Conservation (phyloP, 2,797 vertebrate species). For the Smutsia temminckii region DNA sequence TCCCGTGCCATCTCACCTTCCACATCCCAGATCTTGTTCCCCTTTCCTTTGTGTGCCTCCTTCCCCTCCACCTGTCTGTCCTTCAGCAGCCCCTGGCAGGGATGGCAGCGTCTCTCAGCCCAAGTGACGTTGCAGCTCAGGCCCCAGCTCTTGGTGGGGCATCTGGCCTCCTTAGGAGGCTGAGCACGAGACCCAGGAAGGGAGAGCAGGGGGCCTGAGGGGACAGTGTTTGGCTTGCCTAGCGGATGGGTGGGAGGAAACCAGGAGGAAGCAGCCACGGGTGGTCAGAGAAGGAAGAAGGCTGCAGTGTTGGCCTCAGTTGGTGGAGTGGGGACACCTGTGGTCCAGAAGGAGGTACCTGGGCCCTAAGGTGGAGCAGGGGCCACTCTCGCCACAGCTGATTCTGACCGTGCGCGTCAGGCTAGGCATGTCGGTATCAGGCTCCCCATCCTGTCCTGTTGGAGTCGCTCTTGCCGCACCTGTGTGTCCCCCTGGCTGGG, state of each 20-base stretch:
- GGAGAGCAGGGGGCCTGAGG: no score
- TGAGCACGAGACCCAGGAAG: background rate
- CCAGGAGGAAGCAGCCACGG: background rate
- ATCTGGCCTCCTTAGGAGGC: background rate
- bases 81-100: background rate
- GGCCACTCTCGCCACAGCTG: no score
- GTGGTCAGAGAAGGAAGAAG: background rate
- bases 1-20: background rate
- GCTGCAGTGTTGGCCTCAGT: background rate
- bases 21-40: background rate
- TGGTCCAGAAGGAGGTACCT: background rate
- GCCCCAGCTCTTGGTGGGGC: background rate
- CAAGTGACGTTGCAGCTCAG: background rate
- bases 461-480: background rate
- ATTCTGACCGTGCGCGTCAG: background rate
- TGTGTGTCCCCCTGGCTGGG: background rate
- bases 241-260: background rate
- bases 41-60: no score
- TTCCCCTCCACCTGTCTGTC: background rate
- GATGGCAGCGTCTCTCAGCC: background rate
- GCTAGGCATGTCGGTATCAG: no score
- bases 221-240: background rate
- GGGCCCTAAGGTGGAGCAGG: background rate
- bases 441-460: fast-evolving
- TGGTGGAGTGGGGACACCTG: background rate